Evolutionary conservation across 2,888 invertebrate species (phyloP).

Genomic region (Calliphora vomitoria): DNA sequence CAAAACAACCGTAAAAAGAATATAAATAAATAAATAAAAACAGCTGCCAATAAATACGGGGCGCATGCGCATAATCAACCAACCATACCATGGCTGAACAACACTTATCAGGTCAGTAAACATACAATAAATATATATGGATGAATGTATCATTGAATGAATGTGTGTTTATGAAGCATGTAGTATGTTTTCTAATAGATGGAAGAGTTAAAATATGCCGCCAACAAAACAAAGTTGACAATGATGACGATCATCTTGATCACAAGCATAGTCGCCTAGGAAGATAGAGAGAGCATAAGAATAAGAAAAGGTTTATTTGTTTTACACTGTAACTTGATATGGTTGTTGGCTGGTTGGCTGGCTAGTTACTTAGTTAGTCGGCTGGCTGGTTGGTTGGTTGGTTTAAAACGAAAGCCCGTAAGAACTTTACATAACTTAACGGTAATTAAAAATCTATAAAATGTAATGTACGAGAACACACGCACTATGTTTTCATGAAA

Average conservation of each 20-base stretch:
- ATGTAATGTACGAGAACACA: conserved; percentile 71
- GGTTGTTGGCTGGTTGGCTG: conserved; percentile 76
- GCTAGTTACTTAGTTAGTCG: background rate
- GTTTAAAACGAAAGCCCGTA: conserved; percentile 33
- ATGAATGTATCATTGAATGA: conserved; percentile 22
- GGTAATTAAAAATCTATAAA: conserved; percentile 82
- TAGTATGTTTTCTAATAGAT: conserved; percentile 45
- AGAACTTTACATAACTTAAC: conserved; percentile 76
- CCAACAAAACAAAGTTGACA: conserved; percentile 65
- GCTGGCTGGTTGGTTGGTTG: conserved; percentile 7
- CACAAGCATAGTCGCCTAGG: conserved; percentile 60
- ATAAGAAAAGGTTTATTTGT: conserved; percentile 56
- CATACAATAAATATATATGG: conserved; percentile 72
- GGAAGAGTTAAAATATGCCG: conserved; percentile 69
- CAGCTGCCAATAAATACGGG: conserved; percentile 72
- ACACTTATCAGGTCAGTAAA: conserved; percentile 80
- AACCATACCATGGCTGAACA: conserved; percentile 63
- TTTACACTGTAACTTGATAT: conserved; percentile 79
- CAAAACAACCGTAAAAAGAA: conserved; percentile 67
- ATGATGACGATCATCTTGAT: conserved; percentile 56
- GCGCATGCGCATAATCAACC: conserved; percentile 72
- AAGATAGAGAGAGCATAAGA: conserved; percentile 42
- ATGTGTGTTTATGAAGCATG: conserved; percentile 5
- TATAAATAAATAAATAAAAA: conserved; percentile 62
- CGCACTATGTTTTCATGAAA: conserved; percentile 38